Conservation (phyloP, 2,797 vertebrate species). For the Gambelia wislizenii region DNA sequence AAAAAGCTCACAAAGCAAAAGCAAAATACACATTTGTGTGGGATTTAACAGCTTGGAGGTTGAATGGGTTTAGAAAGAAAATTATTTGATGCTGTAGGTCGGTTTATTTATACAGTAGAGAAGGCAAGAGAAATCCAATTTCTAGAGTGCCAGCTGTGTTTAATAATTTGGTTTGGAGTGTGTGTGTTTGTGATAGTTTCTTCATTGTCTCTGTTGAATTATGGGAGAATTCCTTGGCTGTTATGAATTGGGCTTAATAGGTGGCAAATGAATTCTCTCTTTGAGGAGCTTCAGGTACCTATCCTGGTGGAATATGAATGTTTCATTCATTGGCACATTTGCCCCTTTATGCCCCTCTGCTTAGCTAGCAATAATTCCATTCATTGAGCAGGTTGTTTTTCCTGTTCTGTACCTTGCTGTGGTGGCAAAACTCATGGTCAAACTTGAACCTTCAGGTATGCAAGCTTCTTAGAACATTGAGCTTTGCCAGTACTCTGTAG, state of each 20-base stretch:
- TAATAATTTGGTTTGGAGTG: background rate
- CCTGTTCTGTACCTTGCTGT: background rate
- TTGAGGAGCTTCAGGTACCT: background rate
- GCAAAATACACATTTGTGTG: constrained; percentile 56
- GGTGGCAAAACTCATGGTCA: background rate
- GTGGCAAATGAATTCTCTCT: background rate
- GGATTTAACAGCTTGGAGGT: constrained; percentile 50
- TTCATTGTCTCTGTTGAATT: background rate
- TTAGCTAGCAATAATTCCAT: background rate
- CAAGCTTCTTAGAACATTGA: background rate
- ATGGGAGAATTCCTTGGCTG: background rate
- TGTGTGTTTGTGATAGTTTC: background rate
- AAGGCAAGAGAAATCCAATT: constrained; percentile 25
- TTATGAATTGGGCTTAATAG: background rate
- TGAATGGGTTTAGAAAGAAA: constrained; percentile 28
- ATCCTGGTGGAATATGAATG: background rate
- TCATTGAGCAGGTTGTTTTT: background rate
- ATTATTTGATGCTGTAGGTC: constrained; percentile 1
- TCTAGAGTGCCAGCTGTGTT: constrained; percentile 10
- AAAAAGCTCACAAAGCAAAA: constrained; percentile 24
- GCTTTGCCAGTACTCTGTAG: background rate
- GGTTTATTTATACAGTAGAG: constrained; percentile 34
- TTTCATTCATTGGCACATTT: background rate
- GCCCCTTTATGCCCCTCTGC: background rate
- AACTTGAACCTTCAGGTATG: background rate